These are phyloP conservation scores for Bryconaethiops microstoma DNA, from an alignment of 2,797 vertebrate species.

Conservation along the genomic window DNA sequence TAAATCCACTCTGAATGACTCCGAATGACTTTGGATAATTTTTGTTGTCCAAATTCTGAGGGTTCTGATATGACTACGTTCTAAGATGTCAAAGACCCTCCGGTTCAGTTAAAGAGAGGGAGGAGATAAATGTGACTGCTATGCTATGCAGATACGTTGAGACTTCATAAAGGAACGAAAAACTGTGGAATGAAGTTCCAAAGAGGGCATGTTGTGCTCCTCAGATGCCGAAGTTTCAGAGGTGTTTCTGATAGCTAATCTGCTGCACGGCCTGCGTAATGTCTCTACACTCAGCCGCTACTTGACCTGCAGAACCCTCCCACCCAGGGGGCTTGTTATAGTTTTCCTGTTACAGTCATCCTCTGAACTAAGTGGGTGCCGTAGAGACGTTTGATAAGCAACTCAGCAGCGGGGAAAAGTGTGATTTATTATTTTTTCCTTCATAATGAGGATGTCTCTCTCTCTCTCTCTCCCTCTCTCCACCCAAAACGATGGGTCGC, in stretches of 20 bases:
- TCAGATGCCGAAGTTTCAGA: neutral
- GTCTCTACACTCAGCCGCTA: slow-evolving; percentile 23
- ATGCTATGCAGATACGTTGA: too few species aligned
- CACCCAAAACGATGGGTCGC: too few species aligned
- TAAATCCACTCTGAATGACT: too few species aligned
- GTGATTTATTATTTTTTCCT: slow-evolving; percentile 74
- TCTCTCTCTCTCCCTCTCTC: slow-evolving; percentile 12
- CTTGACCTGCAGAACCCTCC: neutral
- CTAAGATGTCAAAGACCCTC: too few species aligned
- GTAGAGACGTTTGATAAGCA: neutral
- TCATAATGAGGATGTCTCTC: slow-evolving; percentile 42
- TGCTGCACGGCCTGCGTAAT: slow-evolving; percentile 29
- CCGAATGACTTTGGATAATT: too few species aligned
- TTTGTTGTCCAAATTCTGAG: too few species aligned
- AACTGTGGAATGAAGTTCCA: neutral
- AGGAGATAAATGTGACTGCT: too few species aligned
- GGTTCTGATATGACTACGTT: too few species aligned
- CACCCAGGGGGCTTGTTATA: slow-evolving; percentile 1
- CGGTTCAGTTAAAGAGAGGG: too few species aligned
- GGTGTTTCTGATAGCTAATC: slow-evolving; percentile 56
- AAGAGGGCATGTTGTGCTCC: neutral
- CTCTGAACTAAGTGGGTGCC: slow-evolving; percentile 22
- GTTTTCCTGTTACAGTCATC: slow-evolving; percentile 11
- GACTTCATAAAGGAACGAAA: too few species aligned
- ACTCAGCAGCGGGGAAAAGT: slow-evolving; percentile 63